A percentile compares a stretch with the other conserved stretches of the same genome.
Conservation (phyloP, 2,113 vertebrate species). For the Rhinoderma darwinii region DNA sequence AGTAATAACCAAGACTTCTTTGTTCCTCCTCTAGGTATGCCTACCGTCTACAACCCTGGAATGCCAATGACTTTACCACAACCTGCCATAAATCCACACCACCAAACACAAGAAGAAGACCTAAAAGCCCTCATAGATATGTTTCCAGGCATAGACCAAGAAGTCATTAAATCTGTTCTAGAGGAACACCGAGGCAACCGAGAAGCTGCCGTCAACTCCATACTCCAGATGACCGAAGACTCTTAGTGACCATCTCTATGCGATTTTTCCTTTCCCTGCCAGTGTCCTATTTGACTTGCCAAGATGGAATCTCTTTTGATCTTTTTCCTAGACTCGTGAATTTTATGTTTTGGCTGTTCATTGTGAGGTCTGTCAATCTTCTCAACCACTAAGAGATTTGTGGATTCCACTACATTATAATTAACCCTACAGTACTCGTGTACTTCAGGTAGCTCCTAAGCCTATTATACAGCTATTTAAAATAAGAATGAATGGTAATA, state of each 20-base stretch:
- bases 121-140: conserved; percentile 94
- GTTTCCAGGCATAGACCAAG: conserved; percentile 95
- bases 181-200: conserved; percentile 92
- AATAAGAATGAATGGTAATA: conserved; percentile 5
- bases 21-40: conserved; percentile 76
- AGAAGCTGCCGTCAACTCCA: conserved; percentile 93
- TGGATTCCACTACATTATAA: conserved; percentile 4
- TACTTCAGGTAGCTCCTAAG: neutral
- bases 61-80: conserved; percentile 87
- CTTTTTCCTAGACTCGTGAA: neutral
- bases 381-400: neutral
- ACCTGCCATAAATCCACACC: conserved; percentile 75
- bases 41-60: conserved; percentile 87
- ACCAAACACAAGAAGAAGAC: conserved; percentile 85
- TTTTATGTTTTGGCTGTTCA: conserved; percentile 42
- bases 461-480: neutral
- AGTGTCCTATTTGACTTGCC: conserved; percentile 56
- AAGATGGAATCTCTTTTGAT: conserved; percentile 67
- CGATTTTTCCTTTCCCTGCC: neutral
- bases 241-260: conserved; percentile 75
- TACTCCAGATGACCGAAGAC: conserved; percentile 96
- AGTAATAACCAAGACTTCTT: neutral
- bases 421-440: neutral
- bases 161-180: conserved; percentile 93
- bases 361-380: conserved; percentile 33